phyloP scores from a whole-genome alignment of 64 coral and sea anemone genomes.

The Hydrozoanthus tunicans region DNA sequence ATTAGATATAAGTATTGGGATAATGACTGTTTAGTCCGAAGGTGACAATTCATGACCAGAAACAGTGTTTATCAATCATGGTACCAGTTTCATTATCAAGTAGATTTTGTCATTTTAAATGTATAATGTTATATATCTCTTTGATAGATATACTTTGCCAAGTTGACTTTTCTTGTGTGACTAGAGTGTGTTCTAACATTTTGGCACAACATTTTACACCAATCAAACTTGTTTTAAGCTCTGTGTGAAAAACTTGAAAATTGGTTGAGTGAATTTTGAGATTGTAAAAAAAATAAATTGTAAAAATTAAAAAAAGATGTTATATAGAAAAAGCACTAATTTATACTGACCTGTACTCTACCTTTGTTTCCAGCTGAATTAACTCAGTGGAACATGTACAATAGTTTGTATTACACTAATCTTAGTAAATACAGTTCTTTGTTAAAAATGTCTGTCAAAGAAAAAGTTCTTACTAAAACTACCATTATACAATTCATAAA shows the following conservation, averaged over 20 bases:
- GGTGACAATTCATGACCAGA: background rate
- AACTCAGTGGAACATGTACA: background rate
- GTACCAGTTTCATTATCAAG: background rate
- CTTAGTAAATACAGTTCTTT: too few relatives aligned
- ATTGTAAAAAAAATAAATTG: background rate
- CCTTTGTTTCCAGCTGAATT: background rate
- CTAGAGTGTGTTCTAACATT: background rate
- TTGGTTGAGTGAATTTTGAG: background rate
- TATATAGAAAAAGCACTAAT: slow-evolving; percentile 25
- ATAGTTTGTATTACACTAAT: too few relatives aligned
- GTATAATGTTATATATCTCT: background rate
- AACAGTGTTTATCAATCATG: slow-evolving; percentile 3
- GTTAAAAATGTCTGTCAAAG: too few relatives aligned
- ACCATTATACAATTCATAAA: background rate
- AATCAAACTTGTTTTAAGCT: background rate
- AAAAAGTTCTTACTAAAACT: background rate
- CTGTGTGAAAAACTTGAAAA: background rate
- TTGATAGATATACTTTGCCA: slow-evolving; percentile 8
- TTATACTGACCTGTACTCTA: background rate
- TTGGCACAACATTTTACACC: background rate
- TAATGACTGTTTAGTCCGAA: slow-evolving; percentile 11
- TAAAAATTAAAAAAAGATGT: slow-evolving; percentile 47
- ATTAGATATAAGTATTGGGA: slow-evolving; percentile 28
- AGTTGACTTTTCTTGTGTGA: background rate
- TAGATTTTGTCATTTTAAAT: slow-evolving; percentile 15